Base-by-base conservation (phyloP, 2,113 vertebrate genomes). In the Catharus bicknelli region DNA sequence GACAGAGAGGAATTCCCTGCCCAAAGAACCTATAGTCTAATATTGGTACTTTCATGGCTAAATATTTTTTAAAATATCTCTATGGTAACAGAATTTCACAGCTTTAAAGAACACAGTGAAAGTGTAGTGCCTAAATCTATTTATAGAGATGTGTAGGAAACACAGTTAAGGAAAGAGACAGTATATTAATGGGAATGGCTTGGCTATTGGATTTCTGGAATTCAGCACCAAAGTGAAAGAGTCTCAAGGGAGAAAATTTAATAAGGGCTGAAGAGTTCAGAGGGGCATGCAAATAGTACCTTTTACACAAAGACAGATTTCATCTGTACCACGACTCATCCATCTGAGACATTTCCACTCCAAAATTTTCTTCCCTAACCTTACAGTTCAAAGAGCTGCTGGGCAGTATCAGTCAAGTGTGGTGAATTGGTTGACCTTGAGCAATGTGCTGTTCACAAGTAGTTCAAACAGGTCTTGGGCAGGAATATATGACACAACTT, bases 141-240 rank as follows among this genome's bases (percentile, higher is more conserved):
- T 98, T 97, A 97, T 98, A 97, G 95, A 95, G 32, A 96, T 92
- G 91, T 97, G 97, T 97, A 97, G 95, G 96, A 97, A 97, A 98
- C 93, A 97, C 89, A 96, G 96, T 94, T 96, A 97, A 95, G 90
- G 93, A 96, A 96, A 97, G 58, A 96, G 95, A 91, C 90, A 86
- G 94, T 95, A 82, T 97, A 97, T 94, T 96, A 97, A 96, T 81
- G 62, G 88, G 84, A 96, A 93, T 86, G 86, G 68, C 70, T 97
- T 97, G 86, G 81, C 88, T 93, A 95, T 93, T 93, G 82, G 66
- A 86, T 83, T 94, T 90, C 75, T 85, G 69, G 86, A 95, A 94
- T 81, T 86, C 58, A 90, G 63, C 73, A 84, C 70, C 36, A 7
- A 88, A 90, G 45, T 86, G 70, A 90, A 94, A 94, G 29, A 53